Conservation (phyloP, 2,888 invertebrate species). For the Axea sp. region DNA sequence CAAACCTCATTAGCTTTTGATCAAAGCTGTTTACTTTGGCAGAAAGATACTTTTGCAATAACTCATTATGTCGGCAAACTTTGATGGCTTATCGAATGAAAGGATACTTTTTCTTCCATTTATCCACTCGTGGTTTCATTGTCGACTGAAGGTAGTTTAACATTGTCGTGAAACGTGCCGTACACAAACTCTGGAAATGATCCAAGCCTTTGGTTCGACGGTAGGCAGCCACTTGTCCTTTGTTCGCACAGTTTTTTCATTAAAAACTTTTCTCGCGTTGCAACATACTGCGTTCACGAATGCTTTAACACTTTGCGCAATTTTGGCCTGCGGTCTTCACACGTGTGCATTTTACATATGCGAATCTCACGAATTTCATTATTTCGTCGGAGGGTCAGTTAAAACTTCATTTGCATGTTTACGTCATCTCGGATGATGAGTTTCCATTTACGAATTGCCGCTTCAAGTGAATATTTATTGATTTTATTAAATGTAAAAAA, state of each 20-base stretch:
- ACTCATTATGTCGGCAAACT: slow-evolving; percentile 50
- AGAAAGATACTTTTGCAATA: slow-evolving; percentile 24
- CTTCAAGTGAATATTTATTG: slow-evolving; percentile 62
- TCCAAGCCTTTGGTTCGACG: slow-evolving; percentile 46
- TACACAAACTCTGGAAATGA: slow-evolving; percentile 51
- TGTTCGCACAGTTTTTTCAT: slow-evolving; percentile 60
- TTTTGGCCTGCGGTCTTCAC: slow-evolving; percentile 40
- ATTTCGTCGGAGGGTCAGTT: slow-evolving; percentile 39
- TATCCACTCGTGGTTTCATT: slow-evolving; percentile 60
- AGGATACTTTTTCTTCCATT: slow-evolving; percentile 53
- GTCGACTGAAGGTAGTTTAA: slow-evolving; percentile 52
- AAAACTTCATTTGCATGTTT: slow-evolving; percentile 62
- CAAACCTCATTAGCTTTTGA: slow-evolving; percentile 50
- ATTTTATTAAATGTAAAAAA: slow-evolving; percentile 2
- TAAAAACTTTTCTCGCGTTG: slow-evolving; percentile 55
- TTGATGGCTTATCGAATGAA: slow-evolving; percentile 58
- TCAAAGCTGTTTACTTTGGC: slow-evolving; percentile 39
- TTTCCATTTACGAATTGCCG: slow-evolving; percentile 48
- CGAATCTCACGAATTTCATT: slow-evolving; percentile 58
- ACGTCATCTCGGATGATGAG: slow-evolving; percentile 53
- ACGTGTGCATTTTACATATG: slow-evolving; percentile 56
- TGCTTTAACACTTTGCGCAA: slow-evolving; percentile 61
- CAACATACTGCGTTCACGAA: slow-evolving; percentile 55
- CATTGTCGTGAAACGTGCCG: slow-evolving; percentile 55
- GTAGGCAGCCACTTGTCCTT: slow-evolving; percentile 54